Conservation (phyloP, 2,113 vertebrate species). For the Rhabdomys dilectus region DNA sequence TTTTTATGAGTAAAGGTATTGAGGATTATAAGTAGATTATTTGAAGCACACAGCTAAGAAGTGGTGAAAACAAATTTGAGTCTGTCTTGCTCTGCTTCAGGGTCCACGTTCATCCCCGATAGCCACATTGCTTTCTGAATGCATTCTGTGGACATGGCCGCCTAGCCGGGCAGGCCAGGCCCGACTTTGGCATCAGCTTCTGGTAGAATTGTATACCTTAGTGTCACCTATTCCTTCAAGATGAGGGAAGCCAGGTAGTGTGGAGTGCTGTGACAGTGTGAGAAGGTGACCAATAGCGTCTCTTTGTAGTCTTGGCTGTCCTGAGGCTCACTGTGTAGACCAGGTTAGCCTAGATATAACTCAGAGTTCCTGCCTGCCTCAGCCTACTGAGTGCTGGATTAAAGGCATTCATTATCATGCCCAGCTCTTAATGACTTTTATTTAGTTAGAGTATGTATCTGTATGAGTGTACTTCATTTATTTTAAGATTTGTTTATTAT, state of each 20-base stretch:
- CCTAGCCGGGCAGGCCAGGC: neutral
- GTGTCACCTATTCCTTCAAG: neutral
- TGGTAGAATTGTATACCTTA: neutral
- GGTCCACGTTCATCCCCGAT: too few relatives aligned
- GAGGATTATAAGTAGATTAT: neutral
- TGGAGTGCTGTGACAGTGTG: neutral
- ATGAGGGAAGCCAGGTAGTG: neutral
- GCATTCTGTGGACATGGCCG: too few relatives aligned
- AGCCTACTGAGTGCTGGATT: neutral
- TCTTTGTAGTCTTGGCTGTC: neutral
- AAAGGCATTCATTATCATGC: neutral
- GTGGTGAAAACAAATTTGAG: neutral
- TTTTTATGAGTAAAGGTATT: neutral
- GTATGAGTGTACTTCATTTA: neutral
- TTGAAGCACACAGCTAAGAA: constrained; percentile 3
- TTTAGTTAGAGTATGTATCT: neutral
- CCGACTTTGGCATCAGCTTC: neutral
- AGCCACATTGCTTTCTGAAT: neutral
- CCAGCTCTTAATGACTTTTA: neutral
- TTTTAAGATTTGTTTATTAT: neutral
- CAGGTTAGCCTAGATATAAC: neutral
- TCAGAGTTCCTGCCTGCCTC: neutral
- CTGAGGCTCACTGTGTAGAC: neutral
- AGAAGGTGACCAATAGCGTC: neutral
- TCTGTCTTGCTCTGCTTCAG: neutral